Evolutionary conservation across 2,113 vertebrate genomes (phyloP).

Genomic region (Mus pahari): DNA sequence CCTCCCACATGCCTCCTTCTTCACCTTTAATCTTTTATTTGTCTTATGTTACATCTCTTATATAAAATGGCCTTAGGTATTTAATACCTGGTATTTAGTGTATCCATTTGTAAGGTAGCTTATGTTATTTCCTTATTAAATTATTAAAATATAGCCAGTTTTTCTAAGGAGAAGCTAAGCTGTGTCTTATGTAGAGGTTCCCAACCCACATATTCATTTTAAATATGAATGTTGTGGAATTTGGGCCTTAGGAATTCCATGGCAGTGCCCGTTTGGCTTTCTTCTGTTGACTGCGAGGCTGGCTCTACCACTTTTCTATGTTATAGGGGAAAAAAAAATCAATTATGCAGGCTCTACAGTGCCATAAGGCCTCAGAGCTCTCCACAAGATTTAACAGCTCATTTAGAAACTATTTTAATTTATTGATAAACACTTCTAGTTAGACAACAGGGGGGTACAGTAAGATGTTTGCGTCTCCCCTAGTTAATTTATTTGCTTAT

Average conservation of each 20-base stretch:
- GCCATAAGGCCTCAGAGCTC: not conserved
- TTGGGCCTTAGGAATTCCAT: not conserved
- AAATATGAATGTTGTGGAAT: slow-evolving; percentile 27
- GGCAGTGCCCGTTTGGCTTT: not conserved
- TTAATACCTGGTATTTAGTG: not conserved
- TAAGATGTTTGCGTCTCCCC: not conserved
- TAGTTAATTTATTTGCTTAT: not conserved
- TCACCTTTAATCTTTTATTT: not conserved
- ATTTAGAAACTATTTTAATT: slow-evolving; percentile 53
- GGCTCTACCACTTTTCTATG: not conserved
- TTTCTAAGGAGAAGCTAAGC: slow-evolving; percentile 43
- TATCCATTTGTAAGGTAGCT: not conserved
- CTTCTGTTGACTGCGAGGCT: not conserved
- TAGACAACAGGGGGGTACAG: slow-evolving; percentile 33
- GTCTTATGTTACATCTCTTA: not conserved
- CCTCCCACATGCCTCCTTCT: not conserved
- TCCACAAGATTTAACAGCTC: not conserved
- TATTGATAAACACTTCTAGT: slow-evolving; percentile 55
- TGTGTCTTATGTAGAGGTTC: slow-evolving; percentile 37
- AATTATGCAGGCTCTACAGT: not conserved
- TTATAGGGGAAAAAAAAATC: not conserved
- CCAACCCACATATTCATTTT: not conserved
- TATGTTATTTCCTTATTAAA: not conserved
- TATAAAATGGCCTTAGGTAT: not conserved
- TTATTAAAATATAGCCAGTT: slow-evolving; percentile 29